These are phyloP conservation scores for Helogale parvula DNA, from an alignment of 2,113 vertebrate genomes.

Conservation along the genomic window DNA sequence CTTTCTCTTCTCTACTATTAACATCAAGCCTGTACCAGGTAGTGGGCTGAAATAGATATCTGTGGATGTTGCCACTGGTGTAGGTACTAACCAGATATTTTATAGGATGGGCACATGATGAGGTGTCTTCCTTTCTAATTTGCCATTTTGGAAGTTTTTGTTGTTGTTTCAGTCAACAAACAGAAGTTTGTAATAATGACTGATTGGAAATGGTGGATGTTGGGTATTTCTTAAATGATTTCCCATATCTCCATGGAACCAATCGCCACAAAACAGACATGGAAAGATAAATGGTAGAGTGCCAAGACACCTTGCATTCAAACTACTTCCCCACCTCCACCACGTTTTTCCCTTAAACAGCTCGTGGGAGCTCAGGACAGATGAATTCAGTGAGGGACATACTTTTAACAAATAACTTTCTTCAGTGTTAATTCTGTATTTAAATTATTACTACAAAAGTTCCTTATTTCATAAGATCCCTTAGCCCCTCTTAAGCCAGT, in stretches of 20 bases:
- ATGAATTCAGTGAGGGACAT: background rate
- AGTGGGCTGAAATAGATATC: background rate
- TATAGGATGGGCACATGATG: background rate
- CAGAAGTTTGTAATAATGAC: background rate
- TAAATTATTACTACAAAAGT: background rate
- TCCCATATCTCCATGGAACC: background rate
- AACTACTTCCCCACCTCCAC: background rate
- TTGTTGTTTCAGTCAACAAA: background rate
- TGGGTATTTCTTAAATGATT: background rate
- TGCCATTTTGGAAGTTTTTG: slow-evolving; percentile 18
- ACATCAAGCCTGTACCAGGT: background rate
- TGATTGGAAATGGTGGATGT: background rate
- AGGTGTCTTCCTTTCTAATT: slow-evolving; percentile 36
- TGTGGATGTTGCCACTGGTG: background rate
- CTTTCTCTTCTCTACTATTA: background rate
- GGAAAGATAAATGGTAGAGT: slow-evolving; percentile 16
- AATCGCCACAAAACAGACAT: background rate
- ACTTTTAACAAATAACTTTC: slow-evolving; percentile 24
- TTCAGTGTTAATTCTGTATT: slow-evolving; percentile 14
- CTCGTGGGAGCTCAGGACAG: background rate
- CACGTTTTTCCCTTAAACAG: background rate
- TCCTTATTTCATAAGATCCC: background rate
- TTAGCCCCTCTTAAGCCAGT: background rate
- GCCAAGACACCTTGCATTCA: background rate
- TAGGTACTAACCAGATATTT: background rate